phyloP scores from a whole-genome alignment of 2,888 invertebrate genomes.

The Nycteola revayana region DNA sequence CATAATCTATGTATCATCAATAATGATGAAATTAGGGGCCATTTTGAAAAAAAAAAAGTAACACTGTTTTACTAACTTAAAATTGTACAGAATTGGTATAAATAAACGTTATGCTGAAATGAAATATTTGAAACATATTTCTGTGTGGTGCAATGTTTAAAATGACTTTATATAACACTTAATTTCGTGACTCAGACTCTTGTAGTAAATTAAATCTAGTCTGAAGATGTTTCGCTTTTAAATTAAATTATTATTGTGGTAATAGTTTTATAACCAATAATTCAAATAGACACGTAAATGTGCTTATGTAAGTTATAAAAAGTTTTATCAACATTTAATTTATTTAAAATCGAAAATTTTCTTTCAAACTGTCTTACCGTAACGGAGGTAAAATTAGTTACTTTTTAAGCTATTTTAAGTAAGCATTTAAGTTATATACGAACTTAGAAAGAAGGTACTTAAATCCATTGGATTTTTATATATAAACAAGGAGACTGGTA shows the following conservation, averaged over 20 bases:
- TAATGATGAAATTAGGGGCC: too few relatives aligned
- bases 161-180: slow-evolving; percentile 24
- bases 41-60: too few relatives aligned
- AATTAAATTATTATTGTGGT: slow-evolving; percentile 36
- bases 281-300: too few relatives aligned
- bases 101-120: too few relatives aligned
- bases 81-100: too few relatives aligned
- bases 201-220: slow-evolving; percentile 69
- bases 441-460: slow-evolving; percentile 64
- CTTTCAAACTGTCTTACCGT: slow-evolving; percentile 49
- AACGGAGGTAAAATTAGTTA: slow-evolving; percentile 40
- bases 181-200: slow-evolving; percentile 56
- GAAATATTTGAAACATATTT: slow-evolving; percentile 6
- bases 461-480: slow-evolving; percentile 69
- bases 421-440: slow-evolving; percentile 75
- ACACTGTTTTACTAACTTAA: too few relatives aligned
- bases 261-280: slow-evolving; percentile 13
- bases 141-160: slow-evolving; percentile 20
- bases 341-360: slow-evolving; percentile 52
- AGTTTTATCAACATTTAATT: not conserved
- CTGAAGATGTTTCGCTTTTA: slow-evolving; percentile 65
- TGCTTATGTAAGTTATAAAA: slow-evolving; percentile 11
- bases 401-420: slow-evolving; percentile 55
- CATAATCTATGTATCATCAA: too few relatives aligned
- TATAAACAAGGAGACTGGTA: slow-evolving; percentile 77